phyloP scores from a whole-genome alignment of 53 echinoderm and acorn worm species.

The Zoroaster sp. region DNA sequence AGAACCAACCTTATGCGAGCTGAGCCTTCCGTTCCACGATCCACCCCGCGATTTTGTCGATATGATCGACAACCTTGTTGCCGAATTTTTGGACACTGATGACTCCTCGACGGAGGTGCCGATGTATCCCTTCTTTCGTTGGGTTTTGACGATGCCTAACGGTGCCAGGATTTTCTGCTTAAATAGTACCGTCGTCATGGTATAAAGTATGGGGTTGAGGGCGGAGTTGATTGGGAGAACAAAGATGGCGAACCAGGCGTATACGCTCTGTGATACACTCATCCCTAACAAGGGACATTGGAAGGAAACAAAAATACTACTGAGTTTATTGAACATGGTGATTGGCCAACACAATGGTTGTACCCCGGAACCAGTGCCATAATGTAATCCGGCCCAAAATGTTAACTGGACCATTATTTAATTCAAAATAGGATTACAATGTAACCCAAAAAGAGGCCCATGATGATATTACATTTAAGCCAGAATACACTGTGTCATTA shows the following conservation, averaged over 20 bases:
- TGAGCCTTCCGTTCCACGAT: conserved; percentile 56
- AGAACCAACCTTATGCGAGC: conserved; percentile 27
- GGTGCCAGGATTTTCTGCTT: conserved; percentile 75
- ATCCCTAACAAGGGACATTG: conserved; percentile 41
- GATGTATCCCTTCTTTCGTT: conserved; percentile 32
- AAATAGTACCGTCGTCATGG: conserved; percentile 92
- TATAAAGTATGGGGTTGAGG: conserved; percentile 93
- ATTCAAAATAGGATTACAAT: too few species aligned
- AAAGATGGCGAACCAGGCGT: conserved; percentile 97
- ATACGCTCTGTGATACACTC: conserved; percentile 67
- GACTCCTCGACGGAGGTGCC: conserved; percentile 30
- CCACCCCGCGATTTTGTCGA: conserved; percentile 70
- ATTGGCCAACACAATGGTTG: too few species aligned
- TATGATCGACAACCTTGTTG: conserved; percentile 83
- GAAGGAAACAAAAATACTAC: background rate
- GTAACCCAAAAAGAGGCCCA: too few species aligned
- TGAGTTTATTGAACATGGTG: background rate
- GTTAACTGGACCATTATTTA: too few species aligned
- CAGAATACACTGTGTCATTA: too few species aligned
- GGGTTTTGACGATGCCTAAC: conserved; percentile 2
- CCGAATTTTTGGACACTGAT: conserved; percentile 66
- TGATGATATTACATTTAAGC: too few species aligned
- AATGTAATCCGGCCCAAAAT: too few species aligned
- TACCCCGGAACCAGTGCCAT: too few species aligned
- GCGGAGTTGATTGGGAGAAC: conserved; percentile 91